These are phyloP conservation scores for Ellobius talpinus DNA, from an alignment of 2,113 vertebrate species.

Conservation along the genomic window DNA sequence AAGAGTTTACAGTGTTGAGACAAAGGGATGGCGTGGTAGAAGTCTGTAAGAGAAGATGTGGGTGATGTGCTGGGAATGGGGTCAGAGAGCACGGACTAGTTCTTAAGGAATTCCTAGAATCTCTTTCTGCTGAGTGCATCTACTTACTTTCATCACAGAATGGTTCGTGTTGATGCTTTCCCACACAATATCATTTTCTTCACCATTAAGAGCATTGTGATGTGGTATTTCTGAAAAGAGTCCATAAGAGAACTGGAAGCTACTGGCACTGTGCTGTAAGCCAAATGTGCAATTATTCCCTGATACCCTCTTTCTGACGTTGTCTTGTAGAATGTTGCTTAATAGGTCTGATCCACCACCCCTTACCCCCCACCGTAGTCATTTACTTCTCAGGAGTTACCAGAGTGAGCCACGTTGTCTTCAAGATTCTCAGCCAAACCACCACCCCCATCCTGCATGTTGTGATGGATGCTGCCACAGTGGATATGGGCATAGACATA, in stretches of 20 bases:
- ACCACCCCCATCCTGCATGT: background rate
- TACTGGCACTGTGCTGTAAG: background rate
- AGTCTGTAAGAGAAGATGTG: background rate
- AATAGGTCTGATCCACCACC: background rate
- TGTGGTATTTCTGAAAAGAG: background rate
- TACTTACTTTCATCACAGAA: background rate
- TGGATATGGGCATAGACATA: background rate
- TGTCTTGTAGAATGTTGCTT: background rate
- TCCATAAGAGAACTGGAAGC: conserved; percentile 13
- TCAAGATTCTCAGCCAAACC: background rate
- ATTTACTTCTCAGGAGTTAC: background rate
- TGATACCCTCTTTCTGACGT: background rate
- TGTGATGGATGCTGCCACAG: accelerated
- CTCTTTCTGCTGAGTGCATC: background rate
- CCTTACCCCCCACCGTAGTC: background rate
- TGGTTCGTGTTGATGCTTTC: background rate
- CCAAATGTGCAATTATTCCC: background rate
- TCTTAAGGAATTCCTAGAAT: conserved; percentile 53
- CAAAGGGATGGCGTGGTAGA: background rate
- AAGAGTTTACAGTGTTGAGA: background rate
- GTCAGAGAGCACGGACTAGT: background rate
- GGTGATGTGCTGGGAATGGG: background rate
- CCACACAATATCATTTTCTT: background rate
- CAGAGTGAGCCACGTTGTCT: accelerated
- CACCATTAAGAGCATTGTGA: background rate